Evolutionary conservation across 2,888 invertebrate species (phyloP).

Genomic region (Julus scandinavius): DNA sequence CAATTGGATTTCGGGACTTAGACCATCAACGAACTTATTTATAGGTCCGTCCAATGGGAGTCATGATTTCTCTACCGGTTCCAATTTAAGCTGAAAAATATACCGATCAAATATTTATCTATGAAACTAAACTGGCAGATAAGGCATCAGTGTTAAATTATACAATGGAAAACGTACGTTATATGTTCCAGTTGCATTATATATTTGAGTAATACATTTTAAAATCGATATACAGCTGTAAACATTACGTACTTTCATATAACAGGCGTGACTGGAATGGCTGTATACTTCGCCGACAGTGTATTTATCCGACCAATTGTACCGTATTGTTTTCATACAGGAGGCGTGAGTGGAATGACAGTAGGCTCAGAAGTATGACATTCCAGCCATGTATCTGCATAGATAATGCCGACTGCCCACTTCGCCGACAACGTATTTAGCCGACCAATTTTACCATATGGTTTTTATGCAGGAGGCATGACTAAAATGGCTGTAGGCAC

Average conservation of each 20-base stretch:
- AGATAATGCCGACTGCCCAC: no score
- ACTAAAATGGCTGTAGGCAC: no score
- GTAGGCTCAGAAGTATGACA: no score
- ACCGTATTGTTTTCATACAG: no score
- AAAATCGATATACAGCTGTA: not conserved
- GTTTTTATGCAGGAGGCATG: no score
- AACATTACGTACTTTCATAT: not conserved
- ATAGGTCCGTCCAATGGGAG: not conserved
- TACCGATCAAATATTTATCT: constrained; percentile 12
- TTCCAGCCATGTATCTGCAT: no score
- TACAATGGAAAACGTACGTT: not conserved
- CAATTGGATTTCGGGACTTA: not conserved
- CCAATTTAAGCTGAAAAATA: not conserved
- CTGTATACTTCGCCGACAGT: no score
- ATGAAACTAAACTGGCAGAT: not conserved
- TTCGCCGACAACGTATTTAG: no score
- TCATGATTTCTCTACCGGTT: not conserved
- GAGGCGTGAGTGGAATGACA: no score
- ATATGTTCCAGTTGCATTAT: not conserved
- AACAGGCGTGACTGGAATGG: no score
- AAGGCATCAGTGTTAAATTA: not conserved
- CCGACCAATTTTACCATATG: no score
- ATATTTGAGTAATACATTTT: not conserved
- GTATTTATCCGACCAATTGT: no score
- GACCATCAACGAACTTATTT: not conserved